Percentiles rank a stretch among this genome's conserved stretches.
Conservation (phyloP, 2,113 vertebrate genomes). For the Seriola quinqueradiata region DNA sequence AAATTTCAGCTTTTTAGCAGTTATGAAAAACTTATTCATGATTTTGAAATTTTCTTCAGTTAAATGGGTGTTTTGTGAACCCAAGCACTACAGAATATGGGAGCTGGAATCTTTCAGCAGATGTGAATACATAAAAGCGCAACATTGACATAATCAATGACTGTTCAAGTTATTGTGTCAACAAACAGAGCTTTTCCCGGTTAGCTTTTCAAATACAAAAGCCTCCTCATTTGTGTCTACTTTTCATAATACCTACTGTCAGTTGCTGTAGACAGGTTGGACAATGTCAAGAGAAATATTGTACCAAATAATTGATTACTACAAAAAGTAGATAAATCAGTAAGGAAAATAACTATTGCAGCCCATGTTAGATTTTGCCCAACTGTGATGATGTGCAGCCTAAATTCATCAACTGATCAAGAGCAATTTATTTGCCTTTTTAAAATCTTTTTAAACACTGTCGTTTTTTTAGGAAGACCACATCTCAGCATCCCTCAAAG, state of each 20-base stretch:
- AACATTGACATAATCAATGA: background rate
- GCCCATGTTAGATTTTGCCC: no score
- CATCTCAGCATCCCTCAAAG: slow-evolving; percentile 4
- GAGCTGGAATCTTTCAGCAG: background rate
- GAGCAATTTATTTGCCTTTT: slow-evolving; percentile 11
- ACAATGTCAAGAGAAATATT: background rate
- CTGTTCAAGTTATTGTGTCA: no score
- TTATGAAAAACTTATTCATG: background rate
- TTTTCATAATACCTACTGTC: background rate
- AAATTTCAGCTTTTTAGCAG: background rate
- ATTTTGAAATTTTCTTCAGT: background rate
- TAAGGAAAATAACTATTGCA: background rate
- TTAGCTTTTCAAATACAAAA: background rate
- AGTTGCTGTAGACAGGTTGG: background rate
- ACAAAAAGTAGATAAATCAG: background rate
- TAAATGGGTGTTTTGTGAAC: background rate
- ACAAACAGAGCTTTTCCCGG: background rate
- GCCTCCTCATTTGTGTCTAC: background rate
- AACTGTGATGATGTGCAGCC: background rate
- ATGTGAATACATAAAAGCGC: background rate
- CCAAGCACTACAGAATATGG: background rate
- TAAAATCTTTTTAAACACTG: slow-evolving; percentile 14
- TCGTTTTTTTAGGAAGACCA: background rate
- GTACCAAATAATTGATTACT: background rate
- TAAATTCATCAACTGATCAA: background rate